These are phyloP conservation scores for Drosophila pseudoobscura DNA, from an alignment of 1,140 invertebrate genomes.

Conservation along the genomic window DNA sequence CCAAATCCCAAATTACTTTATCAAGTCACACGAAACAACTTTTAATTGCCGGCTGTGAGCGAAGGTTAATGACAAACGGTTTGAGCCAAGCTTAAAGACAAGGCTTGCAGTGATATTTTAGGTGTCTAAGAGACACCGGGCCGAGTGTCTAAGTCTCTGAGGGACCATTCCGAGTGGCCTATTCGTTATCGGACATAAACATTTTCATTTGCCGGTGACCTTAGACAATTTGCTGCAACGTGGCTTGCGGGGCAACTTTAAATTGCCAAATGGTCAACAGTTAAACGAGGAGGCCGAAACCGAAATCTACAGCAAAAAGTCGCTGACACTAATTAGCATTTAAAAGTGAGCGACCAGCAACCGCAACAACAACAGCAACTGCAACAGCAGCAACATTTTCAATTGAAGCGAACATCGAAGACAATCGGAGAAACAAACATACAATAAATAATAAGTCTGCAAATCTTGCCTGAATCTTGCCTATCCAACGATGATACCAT, in stretches of 20 bases:
- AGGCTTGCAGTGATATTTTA: background rate
- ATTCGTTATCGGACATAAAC: slow-evolving; percentile 32
- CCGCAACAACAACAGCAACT: slow-evolving; percentile 19
- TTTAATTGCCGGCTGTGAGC: slow-evolving; percentile 39
- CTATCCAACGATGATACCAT: slow-evolving; percentile 48
- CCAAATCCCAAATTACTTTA: slow-evolving; percentile 23
- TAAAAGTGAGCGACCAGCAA: slow-evolving; percentile 48
- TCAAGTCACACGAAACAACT: slow-evolving; percentile 7
- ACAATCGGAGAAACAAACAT: slow-evolving; percentile 27
- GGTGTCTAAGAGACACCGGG: background rate
- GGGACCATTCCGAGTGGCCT: slow-evolving; percentile 11
- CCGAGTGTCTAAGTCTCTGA: background rate
- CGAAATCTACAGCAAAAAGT: slow-evolving; percentile 38
- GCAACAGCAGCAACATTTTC: slow-evolving; percentile 40
- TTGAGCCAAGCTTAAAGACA: slow-evolving; percentile 21
- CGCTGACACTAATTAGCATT: slow-evolving; percentile 79
- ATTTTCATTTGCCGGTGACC: slow-evolving; percentile 43
- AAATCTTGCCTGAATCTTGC: slow-evolving; percentile 37
- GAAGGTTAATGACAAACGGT: slow-evolving; percentile 50
- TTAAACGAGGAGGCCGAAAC: slow-evolving; percentile 24
- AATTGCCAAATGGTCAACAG: slow-evolving; percentile 63
- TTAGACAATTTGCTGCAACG: slow-evolving; percentile 37
- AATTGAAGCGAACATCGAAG: slow-evolving; percentile 47
- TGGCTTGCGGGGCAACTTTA: background rate
- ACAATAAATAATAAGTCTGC: slow-evolving; percentile 66